These are phyloP conservation scores for Aurelia aurita DNA, from an alignment of 30 jellyfish, hydroid and myxozoan species.

Conservation along the genomic window DNA sequence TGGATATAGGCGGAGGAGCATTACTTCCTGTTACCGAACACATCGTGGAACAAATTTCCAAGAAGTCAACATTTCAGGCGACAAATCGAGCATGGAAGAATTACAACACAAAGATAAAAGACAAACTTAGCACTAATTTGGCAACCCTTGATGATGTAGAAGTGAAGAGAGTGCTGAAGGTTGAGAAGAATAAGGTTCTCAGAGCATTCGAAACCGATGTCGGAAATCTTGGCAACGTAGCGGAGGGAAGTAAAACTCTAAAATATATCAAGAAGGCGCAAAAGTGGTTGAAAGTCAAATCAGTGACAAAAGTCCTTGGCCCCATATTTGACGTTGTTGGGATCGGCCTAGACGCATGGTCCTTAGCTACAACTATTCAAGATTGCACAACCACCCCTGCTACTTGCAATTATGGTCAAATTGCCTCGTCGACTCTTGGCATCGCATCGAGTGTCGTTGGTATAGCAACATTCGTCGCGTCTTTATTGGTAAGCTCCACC, in stretches of 20 bases:
- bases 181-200: constrained; percentile 9
- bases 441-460: constrained; percentile 45
- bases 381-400: constrained; percentile 31
- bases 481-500: neutral
- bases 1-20: constrained; percentile 56
- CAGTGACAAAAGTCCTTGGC: constrained; percentile 32
- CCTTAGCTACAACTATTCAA: constrained; percentile 9
- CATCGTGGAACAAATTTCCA: constrained; percentile 21
- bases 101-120: constrained; percentile 11
- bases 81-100: constrained; percentile 18
- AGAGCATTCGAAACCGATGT: constrained; percentile 23
- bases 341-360: constrained; percentile 36
- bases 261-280: constrained; percentile 35
- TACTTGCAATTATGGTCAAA: constrained; percentile 31
- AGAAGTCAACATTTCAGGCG: constrained; percentile 17
- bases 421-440: constrained; percentile 42
- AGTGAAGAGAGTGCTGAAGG: constrained; percentile 6
- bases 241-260: neutral
- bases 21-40: constrained; percentile 21
- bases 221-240: neutral
- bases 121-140: neutral
- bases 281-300: constrained; percentile 29
- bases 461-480: constrained; percentile 30
- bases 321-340: constrained; percentile 33
- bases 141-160: constrained; percentile 1